Evolutionary conservation across 2,797 vertebrate genomes (phyloP), one percentile per base, ranked within the genome.

Genomic region (Pantherophis alleghaniensis): DNA sequence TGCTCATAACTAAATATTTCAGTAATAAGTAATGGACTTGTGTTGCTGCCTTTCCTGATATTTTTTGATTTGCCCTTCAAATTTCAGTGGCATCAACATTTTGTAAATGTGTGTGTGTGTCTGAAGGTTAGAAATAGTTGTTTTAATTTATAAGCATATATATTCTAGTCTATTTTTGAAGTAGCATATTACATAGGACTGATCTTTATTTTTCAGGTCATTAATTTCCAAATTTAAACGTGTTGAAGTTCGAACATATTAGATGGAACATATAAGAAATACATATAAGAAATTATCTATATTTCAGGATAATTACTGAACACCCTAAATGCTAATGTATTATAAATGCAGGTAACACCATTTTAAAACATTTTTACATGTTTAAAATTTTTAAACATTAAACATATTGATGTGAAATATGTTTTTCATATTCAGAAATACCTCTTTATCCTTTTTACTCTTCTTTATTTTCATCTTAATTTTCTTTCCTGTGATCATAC

Each of bases 381-480:
- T 9, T 60, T 60, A 9, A 10, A 26, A 1, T 11, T 59, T 26
- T 56, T 63, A 47, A 47, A 5, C 61, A 32, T n/a, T 20, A 63
- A 83, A 91, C 6, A 66, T 0, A 88, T 22, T 88, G 3, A 61
- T 20, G 53, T 83, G 28, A 94, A 92, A 7, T 59, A 59, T 18
- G 18, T 59, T 59, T 59, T 59, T 59, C 57, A 59, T 59, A 59
- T 59, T 59, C 91, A 18, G 95, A 59, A 59, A 59, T 97, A 99
- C 99, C 98, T 99, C 98, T 96, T 99, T 99, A 96, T 99, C 99
- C 95, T 98, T 98, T 97, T 98, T 99, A 91, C 98, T 98, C 96
- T 99, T 99, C 97, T 99, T 99, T 94, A 99, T 98, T 97, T 98
- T 99, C 99, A 99, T 99, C 97, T 99, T 99, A 88, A 99, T 99